Evolutionary conservation across 2,797 vertebrate species (phyloP).

Genomic region (Ctenochaetus hawaiiensis): DNA sequence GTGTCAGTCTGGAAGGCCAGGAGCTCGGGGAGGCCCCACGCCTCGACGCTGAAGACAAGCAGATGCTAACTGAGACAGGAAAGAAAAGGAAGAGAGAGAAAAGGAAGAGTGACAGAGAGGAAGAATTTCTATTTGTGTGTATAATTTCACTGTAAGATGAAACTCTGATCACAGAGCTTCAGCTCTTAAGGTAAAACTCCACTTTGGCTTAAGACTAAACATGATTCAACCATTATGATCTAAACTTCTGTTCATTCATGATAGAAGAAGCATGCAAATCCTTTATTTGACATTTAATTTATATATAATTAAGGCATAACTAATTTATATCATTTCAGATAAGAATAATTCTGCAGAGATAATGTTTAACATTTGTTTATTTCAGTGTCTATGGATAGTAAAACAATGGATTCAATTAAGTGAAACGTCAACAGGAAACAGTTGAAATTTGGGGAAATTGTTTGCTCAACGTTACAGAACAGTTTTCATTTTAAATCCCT

Average conservation of each 20-base stretch:
- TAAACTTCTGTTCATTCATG: too few relatives aligned
- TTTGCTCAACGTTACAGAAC: not conserved
- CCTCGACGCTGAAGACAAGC: slow-evolving; percentile 48
- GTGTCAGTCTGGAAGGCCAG: slow-evolving; percentile 74
- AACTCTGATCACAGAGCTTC: not conserved
- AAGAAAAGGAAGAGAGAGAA: not conserved
- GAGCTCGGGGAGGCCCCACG: slow-evolving; percentile 58
- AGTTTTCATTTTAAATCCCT: slow-evolving; percentile 15
- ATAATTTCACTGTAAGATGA: not conserved
- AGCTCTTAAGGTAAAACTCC: not conserved
- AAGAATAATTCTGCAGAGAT: not conserved
- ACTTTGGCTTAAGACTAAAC: not conserved
- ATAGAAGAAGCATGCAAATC: not conserved
- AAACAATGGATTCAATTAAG: not conserved
- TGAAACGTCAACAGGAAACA: too few relatives aligned
- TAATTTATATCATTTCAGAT: too few relatives aligned
- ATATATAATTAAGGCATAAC: too few relatives aligned
- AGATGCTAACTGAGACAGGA: slow-evolving; percentile 57
- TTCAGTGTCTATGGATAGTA: not conserved
- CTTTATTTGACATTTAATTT: too few relatives aligned
- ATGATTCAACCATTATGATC: not conserved
- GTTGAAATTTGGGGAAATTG: not conserved
- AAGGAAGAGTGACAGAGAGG: slow-evolving; percentile 2
- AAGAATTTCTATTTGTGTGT: not conserved
- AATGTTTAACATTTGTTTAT: not conserved